Conservation (phyloP, 64 coral and sea anemone genomes). For the Porites lutea region DNA sequence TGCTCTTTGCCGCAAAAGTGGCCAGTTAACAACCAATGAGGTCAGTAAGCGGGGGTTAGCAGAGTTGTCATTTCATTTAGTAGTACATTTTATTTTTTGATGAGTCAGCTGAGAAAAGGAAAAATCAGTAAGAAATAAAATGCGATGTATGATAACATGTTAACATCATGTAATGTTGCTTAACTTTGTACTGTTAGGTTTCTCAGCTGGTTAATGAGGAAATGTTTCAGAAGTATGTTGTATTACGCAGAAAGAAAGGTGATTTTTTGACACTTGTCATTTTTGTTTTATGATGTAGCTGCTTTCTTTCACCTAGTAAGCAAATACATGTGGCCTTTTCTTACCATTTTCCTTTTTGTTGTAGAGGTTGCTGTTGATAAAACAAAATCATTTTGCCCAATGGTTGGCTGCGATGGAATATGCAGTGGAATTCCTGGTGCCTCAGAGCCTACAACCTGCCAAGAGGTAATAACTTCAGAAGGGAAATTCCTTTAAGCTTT, state of each 20-base stretch:
- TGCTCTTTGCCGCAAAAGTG: slow-evolving; percentile 35
- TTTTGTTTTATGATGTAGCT: too few relatives aligned
- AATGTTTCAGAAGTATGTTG: slow-evolving; percentile 68
- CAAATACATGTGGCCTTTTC: too few relatives aligned
- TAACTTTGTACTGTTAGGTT: slow-evolving; percentile 51
- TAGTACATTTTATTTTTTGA: too few relatives aligned
- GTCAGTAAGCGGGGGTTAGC: background rate
- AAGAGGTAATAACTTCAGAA: slow-evolving; percentile 56
- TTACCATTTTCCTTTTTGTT: background rate
- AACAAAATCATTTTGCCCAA: slow-evolving; percentile 88
- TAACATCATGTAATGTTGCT: background rate
- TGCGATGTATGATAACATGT: background rate
- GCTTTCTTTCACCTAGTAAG: too few relatives aligned
- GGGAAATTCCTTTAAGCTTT: background rate
- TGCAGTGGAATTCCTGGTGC: slow-evolving; percentile 73
- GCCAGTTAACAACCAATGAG: slow-evolving; percentile 28
- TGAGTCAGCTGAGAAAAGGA: too few relatives aligned
- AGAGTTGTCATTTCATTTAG: background rate
- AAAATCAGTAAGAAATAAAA: too few relatives aligned
- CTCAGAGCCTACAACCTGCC: slow-evolving; percentile 58
- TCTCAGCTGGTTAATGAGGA: slow-evolving; percentile 47
- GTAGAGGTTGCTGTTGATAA: slow-evolving; percentile 83
- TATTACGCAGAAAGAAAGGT: slow-evolving; percentile 78
- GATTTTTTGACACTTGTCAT: background rate
- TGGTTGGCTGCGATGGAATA: slow-evolving; percentile 80